Evolutionary conservation across 2,797 vertebrate species (phyloP).

Genomic region (Melanotaenia boesemani): DNA sequence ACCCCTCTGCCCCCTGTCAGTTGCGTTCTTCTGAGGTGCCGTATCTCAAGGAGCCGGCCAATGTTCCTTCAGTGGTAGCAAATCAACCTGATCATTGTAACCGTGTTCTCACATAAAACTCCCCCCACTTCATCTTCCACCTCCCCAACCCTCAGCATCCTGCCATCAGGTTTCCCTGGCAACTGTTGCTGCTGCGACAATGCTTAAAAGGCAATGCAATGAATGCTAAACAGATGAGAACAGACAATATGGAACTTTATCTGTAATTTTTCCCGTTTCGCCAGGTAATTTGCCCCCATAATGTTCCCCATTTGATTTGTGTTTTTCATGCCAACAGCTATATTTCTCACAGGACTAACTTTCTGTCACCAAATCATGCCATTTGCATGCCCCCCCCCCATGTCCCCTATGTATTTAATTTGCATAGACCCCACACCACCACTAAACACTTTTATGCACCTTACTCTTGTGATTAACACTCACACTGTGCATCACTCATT

Average conservation of each 20-base stretch:
- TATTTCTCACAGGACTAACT: slow-evolving; percentile 42
- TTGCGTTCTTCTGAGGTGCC: slow-evolving; percentile 52
- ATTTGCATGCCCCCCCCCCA: slow-evolving; percentile 31
- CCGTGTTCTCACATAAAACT: slow-evolving; percentile 56
- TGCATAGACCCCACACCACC: slow-evolving; percentile 47
- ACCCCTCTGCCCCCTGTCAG: slow-evolving; percentile 53
- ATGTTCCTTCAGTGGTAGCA: slow-evolving; percentile 62
- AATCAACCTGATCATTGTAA: slow-evolving; percentile 65
- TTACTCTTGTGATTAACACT: slow-evolving; percentile 68
- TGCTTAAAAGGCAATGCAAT: too few relatives aligned
- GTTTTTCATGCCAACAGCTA: slow-evolving; percentile 38
- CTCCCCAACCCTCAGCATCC: slow-evolving; percentile 64
- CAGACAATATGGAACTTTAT: slow-evolving; percentile 49
- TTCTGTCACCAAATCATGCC: slow-evolving; percentile 32
- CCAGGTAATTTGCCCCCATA: slow-evolving; percentile 17
- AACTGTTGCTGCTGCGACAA: slow-evolving; percentile 84
- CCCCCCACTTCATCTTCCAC: not conserved
- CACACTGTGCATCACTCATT: slow-evolving; percentile 61
- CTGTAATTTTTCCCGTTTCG: not conserved
- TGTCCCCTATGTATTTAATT: slow-evolving; percentile 42
- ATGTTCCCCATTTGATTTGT: slow-evolving; percentile 37
- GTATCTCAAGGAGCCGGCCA: slow-evolving; percentile 51
- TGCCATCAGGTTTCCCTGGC: slow-evolving; percentile 83
- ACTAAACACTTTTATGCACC: slow-evolving; percentile 57
- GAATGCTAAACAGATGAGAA: slow-evolving; percentile 74